A percentile compares a stretch with the other conserved stretches of the same genome.
These are phyloP conservation scores for Pandemis cinnamomeana DNA, from an alignment of 2,888 invertebrate species.

Conservation along the genomic window DNA sequence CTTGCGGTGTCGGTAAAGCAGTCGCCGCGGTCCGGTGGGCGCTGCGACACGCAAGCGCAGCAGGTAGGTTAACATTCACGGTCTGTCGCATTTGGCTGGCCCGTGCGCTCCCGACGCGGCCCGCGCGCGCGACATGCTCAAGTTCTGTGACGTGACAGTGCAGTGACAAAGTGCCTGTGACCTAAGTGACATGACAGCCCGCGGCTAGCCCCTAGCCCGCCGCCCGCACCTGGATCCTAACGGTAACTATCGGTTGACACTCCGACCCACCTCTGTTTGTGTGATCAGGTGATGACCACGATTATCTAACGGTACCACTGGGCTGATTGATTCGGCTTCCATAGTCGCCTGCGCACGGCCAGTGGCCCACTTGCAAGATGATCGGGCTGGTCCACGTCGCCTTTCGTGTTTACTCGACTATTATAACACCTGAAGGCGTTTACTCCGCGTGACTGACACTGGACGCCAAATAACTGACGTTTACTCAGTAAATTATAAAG, in stretches of 20 bases:
- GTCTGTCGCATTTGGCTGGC: slow-evolving; percentile 80
- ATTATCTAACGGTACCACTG: slow-evolving; percentile 47
- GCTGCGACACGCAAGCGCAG: slow-evolving; percentile 80
- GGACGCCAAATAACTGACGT: slow-evolving; percentile 32
- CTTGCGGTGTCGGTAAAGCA: slow-evolving; percentile 69
- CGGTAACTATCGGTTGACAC: slow-evolving; percentile 78
- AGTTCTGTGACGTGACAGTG: slow-evolving; percentile 74
- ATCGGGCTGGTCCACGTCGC: slow-evolving; percentile 69
- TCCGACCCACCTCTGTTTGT: slow-evolving; percentile 74
- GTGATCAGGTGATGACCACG: slow-evolving; percentile 70
- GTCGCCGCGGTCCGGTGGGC: slow-evolving; percentile 66
- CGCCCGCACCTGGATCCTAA: slow-evolving; percentile 77
- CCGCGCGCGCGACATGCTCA: slow-evolving; percentile 68
- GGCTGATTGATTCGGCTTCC: slow-evolving; percentile 44
- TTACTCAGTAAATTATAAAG: slow-evolving; percentile 44
- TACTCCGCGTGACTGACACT: slow-evolving; percentile 34
- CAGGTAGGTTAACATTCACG: slow-evolving; percentile 84
- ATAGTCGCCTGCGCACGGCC: slow-evolving; percentile 52
- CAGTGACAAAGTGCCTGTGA: slow-evolving; percentile 72
- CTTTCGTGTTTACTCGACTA: slow-evolving; percentile 77
- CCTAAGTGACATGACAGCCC: slow-evolving; percentile 66
- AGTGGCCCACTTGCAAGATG: slow-evolving; percentile 58
- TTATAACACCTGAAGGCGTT: slow-evolving; percentile 62
- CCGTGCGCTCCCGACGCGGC: slow-evolving; percentile 76
- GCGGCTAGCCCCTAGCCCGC: slow-evolving; percentile 53